phyloP scores from a whole-genome alignment of 2,888 invertebrate species.

The Drosophila setosimentum region DNA sequence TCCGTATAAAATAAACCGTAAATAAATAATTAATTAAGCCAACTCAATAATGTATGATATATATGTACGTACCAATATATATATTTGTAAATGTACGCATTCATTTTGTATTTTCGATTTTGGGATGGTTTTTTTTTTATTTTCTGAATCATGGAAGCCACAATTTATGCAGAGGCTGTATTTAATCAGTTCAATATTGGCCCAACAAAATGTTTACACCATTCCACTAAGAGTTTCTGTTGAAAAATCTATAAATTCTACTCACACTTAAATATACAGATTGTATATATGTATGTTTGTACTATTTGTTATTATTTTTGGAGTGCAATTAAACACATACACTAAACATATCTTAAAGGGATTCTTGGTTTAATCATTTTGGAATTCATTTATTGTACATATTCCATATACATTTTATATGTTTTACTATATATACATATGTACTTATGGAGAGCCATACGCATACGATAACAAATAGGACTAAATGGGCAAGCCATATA shows the following conservation, averaged over 20 bases:
- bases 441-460: conserved; percentile 28
- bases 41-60: conserved; percentile 71
- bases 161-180: conserved; percentile 16
- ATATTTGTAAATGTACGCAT: conserved; percentile 64
- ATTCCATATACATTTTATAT: conserved; percentile 18
- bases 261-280: background rate
- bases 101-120: conserved; percentile 56
- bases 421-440: conserved; percentile 4
- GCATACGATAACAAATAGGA: conserved; percentile 43
- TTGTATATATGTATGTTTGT: background rate
- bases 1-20: conserved; percentile 31
- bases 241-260: conserved; percentile 1
- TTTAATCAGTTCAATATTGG: conserved; percentile 10
- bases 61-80: conserved; percentile 60
- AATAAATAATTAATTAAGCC: conserved; percentile 44
- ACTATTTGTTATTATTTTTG: conserved; percentile 12
- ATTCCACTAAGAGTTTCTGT: conserved; percentile 25
- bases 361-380: conserved; percentile 29
- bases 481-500: conserved; percentile 64
- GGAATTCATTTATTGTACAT: conserved; percentile 38
- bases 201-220: conserved; percentile 7
- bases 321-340: conserved; percentile 46
- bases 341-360: conserved; percentile 53
- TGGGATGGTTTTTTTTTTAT: conserved; percentile 36
- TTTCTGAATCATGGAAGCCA: conserved; percentile 16